Percentiles rank a stretch among this genome's conserved stretches.
Evolutionary conservation across 37 sponge, comb jelly and placozoan genomes (phyloP).

Genomic region (Aphrocallistes beatrix): DNA sequence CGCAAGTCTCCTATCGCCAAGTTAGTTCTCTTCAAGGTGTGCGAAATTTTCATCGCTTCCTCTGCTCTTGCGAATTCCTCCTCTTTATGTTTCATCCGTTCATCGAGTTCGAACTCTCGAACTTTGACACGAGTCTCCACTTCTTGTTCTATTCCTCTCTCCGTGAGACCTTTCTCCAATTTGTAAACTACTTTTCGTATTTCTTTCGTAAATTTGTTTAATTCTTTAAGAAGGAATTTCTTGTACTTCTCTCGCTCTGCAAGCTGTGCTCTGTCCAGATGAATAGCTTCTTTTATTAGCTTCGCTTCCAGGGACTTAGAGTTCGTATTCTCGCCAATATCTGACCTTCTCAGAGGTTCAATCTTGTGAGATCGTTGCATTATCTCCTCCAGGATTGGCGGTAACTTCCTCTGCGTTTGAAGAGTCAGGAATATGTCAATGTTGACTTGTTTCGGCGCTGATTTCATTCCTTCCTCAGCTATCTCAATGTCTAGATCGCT

Average conservation of each 20-base stretch:
- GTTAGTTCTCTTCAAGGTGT: neutral
- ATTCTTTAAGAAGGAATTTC: neutral
- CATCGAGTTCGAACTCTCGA: neutral
- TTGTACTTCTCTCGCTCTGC: neutral
- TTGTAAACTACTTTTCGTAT: neutral
- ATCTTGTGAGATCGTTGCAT: neutral
- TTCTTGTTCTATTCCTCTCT: neutral
- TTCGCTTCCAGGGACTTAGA: neutral
- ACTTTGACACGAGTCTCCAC: neutral
- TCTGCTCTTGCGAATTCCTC: neutral
- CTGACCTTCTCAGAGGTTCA: neutral
- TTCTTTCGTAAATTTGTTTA: neutral
- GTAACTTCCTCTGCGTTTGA: neutral
- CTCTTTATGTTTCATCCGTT: neutral
- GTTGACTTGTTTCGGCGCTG: neutral
- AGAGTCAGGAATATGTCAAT: neutral
- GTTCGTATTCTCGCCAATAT: neutral
- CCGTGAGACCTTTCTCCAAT: neutral
- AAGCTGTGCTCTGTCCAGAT: neutral
- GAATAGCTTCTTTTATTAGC: neutral
- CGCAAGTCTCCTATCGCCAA: neutral
- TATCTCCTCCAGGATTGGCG: neutral
- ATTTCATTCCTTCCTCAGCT: conserved; percentile 7
- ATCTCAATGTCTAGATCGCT: neutral
- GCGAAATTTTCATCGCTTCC: neutral